Conservation (phyloP, 1,140 invertebrate species). For the Adelges cooleyi region DNA sequence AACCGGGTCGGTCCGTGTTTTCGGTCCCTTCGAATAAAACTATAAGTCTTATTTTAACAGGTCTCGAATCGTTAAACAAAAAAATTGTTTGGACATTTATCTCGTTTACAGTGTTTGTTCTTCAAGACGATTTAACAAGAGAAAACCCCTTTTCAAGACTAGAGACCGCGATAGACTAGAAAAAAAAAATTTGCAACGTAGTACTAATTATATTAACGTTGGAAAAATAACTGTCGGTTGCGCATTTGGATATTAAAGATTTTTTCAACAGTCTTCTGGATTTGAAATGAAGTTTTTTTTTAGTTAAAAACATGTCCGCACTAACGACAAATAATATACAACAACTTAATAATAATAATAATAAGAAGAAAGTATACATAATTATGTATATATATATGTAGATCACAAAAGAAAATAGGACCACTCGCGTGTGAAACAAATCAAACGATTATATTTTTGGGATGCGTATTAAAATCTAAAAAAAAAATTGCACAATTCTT, state of each 20-base stretch:
- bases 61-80: conserved; percentile 16
- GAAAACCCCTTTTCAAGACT: conserved; percentile 25
- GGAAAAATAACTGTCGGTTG: too few relatives aligned
- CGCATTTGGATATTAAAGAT: conserved; percentile 10
- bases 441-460: conserved; percentile 22
- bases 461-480: conserved; percentile 19
- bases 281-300: conserved; percentile 1
- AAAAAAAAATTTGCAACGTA: conserved; percentile 19
- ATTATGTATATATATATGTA: too few relatives aligned
- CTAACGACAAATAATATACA: conserved; percentile 10
- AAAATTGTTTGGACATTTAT: too few relatives aligned
- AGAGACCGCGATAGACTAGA: conserved; percentile 28
- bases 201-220: too few relatives aligned
- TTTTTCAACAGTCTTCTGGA: conserved; percentile 19
- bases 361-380: conserved; percentile 20
- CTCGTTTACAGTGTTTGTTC: too few relatives aligned
- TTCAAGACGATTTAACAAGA: too few relatives aligned
- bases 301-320: conserved; percentile 14
- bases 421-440: conserved; percentile 20
- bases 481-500: conserved; percentile 25
- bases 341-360: neutral
- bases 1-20: conserved; percentile 9
- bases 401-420: conserved; percentile 24
- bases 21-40: conserved; percentile 6
- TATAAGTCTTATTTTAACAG: conserved; percentile 29